Evolutionary conservation across 92 coral and sea anemone species (phyloP), one percentile per base, ranked within the genome.

Genomic region (Umimayanthus kanabou): DNA sequence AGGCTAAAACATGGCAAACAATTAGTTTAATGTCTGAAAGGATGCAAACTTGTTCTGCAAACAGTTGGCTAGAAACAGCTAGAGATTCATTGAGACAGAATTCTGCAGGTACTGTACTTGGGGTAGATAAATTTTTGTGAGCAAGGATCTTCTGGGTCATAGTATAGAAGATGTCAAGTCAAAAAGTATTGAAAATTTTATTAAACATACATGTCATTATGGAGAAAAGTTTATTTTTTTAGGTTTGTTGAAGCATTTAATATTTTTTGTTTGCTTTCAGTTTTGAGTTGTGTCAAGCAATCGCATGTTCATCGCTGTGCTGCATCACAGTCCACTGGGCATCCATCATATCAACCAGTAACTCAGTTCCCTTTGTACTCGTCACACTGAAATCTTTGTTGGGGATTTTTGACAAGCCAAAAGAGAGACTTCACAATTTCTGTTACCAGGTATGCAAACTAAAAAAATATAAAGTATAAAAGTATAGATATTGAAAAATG

Each of bases 281-380:
- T 75, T 88, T 90, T 76, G 88, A 86, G 30, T 33, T 96, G 85
- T 96, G 98, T 78, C 95, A 93, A 67, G 90, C 92, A 39, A 87
- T 96, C 9, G 95, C 98, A 23, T 93, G 95, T 77, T 93, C 98
- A 22, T 91, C 98, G 2, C 92, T 94, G 71, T 96, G 98, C 70
- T 91, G 86, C 72, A 85, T 96, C 47, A 86, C 95, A 37, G 92
- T 90, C 79, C 91, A 93, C 78, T 96, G 98, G 97, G 85, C 92
- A 53, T 79, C 92, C 9, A 45, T 85, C 18, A 76, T 94, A 22
- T 70, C 79, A 42, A 92, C 96, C 39, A 90, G 92, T 76, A 88
- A 67, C 47, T 87, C 95, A 28, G 77, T 93, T 22, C 90, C 93
- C 73, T 96, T 96, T 92, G 94, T 92, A 29, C 93, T 96, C 1